Base-by-base conservation (phyloP, 2,888 invertebrate genomes). In the Agrenia bidenticulata region DNA sequence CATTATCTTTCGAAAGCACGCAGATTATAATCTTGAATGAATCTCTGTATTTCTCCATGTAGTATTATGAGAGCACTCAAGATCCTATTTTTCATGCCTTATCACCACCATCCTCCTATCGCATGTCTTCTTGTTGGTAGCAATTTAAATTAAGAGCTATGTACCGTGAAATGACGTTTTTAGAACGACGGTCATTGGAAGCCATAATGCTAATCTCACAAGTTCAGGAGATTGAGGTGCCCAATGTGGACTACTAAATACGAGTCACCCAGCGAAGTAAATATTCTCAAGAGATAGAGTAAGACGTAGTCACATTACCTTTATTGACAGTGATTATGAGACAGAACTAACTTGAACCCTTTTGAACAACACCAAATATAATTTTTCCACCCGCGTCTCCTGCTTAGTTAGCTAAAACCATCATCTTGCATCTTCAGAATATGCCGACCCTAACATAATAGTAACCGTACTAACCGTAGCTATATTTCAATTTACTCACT, bases 131-230 rank as follows among this genome's bases (percentile, higher is more conserved):
- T 19, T 13, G 19, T 13, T 23, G 24, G 9, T 24, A 7, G 55
- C 24, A 27, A 39, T 57, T 57, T 39, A 21, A 57, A 57, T 57
- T 57, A 57, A 57, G 39, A 37, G 11, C 21, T 57, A 57, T 23
- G 41, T 39, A 27, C 57, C 57, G 57, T 57, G 57, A 57, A 57
- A 57, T 57, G 17, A 19, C 57, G 21, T 21, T n/a, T 17, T 57
- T 17, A 11, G 17, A 23, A 23, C 4, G 24, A 11, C 23, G 21
- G 23, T 51, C 21, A 51, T 19, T 23, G 51, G 13, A 21, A 23
- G 15, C 13, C 23, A 24, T 24, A 23, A 51, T 51, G 24, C 24
- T 51, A 51, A 51, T 51, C 24, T 19, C 13, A 5, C 4, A 51
- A 13, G 23, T 15, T 23, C 51, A 51, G 4, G 51, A 51, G 23